Conservation (phyloP, 2,888 invertebrate genomes). For the Eupelmus urozonus region DNA sequence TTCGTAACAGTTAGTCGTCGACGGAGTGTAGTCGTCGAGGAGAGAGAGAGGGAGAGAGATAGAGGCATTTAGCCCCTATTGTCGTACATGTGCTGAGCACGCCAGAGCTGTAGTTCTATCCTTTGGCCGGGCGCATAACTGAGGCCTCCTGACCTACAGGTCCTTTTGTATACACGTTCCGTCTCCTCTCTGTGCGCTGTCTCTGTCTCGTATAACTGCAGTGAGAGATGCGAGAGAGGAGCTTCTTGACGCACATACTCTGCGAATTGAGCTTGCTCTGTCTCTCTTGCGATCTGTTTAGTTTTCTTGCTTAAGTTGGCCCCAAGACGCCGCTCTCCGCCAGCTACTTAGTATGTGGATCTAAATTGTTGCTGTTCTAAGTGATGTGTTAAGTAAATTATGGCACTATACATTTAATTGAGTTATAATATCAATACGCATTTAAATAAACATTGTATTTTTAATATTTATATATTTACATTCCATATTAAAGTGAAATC, state of each 20-base stretch:
- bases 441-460: not conserved
- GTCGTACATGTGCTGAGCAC: conserved; percentile 69
- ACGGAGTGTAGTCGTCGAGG: conserved; percentile 61
- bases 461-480: not conserved
- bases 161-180: conserved; percentile 65
- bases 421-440: too few relatives aligned
- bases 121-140: conserved; percentile 57
- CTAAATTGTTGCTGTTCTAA: not conserved
- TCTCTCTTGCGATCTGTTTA: not conserved
- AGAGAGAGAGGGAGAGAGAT: conserved; percentile 44
- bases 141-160: conserved; percentile 71
- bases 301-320: conserved; percentile 30
- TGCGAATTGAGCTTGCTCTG: conserved; percentile 11
- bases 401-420: too few relatives aligned
- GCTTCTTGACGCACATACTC: conserved; percentile 28
- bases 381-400: too few relatives aligned
- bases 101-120: conserved; percentile 45
- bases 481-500: not conserved
- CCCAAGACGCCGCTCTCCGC: not conserved
- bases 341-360: not conserved
- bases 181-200: not conserved
- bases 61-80: conserved; percentile 76
- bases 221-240: not conserved
- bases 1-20: conserved; percentile 75
- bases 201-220: not conserved